Evolutionary conservation across 2,113 vertebrate genomes (phyloP).

Genomic region (Aviceda subcristata): DNA sequence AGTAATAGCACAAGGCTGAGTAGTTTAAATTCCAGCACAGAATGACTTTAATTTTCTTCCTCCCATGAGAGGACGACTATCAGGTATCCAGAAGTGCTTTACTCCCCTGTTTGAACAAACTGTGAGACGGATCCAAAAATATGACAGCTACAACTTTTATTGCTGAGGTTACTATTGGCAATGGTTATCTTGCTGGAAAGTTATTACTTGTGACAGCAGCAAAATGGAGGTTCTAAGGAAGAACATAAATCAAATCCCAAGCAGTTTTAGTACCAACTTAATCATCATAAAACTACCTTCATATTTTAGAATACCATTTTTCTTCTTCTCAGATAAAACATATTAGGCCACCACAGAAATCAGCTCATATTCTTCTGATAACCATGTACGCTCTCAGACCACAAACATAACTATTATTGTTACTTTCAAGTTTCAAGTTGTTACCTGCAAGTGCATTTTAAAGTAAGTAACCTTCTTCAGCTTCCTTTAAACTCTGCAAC

Average conservation of each 20-base stretch:
- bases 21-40: not conserved
- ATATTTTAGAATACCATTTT: conserved; percentile 9
- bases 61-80: not conserved
- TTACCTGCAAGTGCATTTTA: not conserved
- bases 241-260: conserved; percentile 19
- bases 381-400: not conserved
- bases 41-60: not conserved
- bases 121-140: not conserved
- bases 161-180: conserved; percentile 17
- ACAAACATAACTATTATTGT: not conserved
- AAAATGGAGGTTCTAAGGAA: conserved; percentile 4
- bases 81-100: not conserved
- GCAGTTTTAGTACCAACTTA: conserved; percentile 34
- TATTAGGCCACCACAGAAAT: not conserved
- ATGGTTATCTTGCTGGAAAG: conserved; percentile 14
- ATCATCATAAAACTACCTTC: conserved; percentile 23
- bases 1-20: not conserved
- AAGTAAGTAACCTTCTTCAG: not conserved
- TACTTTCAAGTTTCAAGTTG: not conserved
- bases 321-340: not conserved
- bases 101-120: not conserved
- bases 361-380: not conserved
- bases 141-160: not conserved
- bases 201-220: conserved; percentile 38
- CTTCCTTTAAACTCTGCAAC: not conserved